A percentile compares a stretch with the other conserved stretches of the same genome.
Conservation (phyloP, 2,113 vertebrate genomes). For the Heloderma charlesbogerti region DNA sequence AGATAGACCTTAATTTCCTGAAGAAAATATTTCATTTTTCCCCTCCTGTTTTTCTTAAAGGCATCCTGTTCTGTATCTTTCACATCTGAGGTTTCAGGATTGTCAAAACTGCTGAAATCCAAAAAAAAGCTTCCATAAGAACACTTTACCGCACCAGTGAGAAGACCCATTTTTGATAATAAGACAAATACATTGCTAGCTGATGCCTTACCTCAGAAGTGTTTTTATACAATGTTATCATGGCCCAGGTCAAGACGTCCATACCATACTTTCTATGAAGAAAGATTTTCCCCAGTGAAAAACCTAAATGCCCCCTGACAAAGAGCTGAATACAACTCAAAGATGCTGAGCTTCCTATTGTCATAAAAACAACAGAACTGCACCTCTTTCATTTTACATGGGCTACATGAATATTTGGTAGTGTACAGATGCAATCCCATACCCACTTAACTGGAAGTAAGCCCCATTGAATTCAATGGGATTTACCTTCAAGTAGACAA, state of each 20-base stretch:
- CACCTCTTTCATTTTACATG: neutral
- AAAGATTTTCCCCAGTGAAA: neutral
- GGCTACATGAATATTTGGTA: neutral
- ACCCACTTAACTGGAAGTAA: neutral
- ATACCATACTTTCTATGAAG: neutral
- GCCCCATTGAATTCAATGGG: neutral
- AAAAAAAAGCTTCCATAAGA: neutral
- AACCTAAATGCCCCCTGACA: neutral
- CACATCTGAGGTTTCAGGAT: neutral
- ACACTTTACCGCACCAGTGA: neutral
- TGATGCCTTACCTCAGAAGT: neutral
- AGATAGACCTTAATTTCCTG: neutral
- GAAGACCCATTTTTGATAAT: neutral
- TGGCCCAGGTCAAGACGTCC: neutral
- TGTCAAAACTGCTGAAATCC: neutral
- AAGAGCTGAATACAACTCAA: neutral
- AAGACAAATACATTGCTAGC: neutral
- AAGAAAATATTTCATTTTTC: neutral
- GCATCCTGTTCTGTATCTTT: neutral
- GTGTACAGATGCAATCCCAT: neutral
- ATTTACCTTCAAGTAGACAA: neutral
- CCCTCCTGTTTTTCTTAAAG: neutral
- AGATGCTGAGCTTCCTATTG: neutral
- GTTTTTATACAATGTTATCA: neutral
- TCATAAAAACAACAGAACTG: neutral